These are phyloP conservation scores for Cotesia congregata DNA, from an alignment of 2,888 invertebrate species.

Conservation along the genomic window DNA sequence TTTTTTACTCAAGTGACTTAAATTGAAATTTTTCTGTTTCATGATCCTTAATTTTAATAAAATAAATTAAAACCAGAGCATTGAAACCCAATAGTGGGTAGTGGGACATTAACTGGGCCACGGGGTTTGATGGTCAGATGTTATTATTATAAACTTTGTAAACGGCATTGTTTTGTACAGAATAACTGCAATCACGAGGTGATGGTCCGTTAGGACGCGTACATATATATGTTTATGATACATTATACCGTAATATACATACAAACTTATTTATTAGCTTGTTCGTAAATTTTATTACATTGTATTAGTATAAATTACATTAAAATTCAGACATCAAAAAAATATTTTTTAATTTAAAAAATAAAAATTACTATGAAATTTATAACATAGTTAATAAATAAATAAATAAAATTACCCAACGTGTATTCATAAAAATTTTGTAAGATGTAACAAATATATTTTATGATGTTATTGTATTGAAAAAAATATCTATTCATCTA, in stretches of 20 bases:
- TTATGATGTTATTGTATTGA: neutral
- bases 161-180: slow-evolving; percentile 40
- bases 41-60: neutral
- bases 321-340: no score
- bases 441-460: neutral
- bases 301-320: neutral
- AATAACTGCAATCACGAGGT: slow-evolving; percentile 34
- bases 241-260: slow-evolving; percentile 29
- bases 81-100: slow-evolving; percentile 12
- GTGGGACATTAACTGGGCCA: slow-evolving; percentile 41
- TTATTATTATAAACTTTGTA: slow-evolving; percentile 27
- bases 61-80: slow-evolving; percentile 35
- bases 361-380: no score
- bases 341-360: neutral
- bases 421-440: neutral
- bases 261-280: neutral
- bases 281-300: neutral
- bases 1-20: no score
- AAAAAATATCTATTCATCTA: neutral
- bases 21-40: no score
- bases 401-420: neutral
- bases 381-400: no score
- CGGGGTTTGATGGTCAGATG: slow-evolving; percentile 9
- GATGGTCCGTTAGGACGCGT: slow-evolving; percentile 34
- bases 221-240: neutral